Base-by-base conservation (phyloP, 1,140 invertebrate species). In the Bombus sibiricus region DNA sequence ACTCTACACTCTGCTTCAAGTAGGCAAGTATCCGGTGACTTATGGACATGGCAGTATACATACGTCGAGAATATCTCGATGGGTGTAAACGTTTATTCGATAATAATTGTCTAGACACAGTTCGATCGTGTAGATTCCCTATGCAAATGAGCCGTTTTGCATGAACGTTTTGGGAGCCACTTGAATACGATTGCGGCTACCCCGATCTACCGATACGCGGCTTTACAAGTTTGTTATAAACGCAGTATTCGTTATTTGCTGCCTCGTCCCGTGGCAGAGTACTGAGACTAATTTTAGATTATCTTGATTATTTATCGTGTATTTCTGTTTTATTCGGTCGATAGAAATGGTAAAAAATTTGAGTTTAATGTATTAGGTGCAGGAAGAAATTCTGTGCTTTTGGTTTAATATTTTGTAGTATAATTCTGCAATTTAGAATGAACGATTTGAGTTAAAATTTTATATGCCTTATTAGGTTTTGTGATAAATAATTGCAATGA, bases 141-240 rank as follows among this genome's bases (percentile, higher is more conserved):
- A 47, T 76, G 72, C 81, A 76, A 83, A 83, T 39, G 39, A 75
- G 9, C 32, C 72, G 18, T 76, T 74, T 75, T n/a, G 59, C 81
- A 66, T 66, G 72, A 66, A 43, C 57, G 41, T 75, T 75, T 53
- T 34, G 81, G 41, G 59, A 43, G 41, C 59, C 81, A 53, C 69
- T 83, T 66, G 68, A n/a, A 53, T 18, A 34, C 69, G 59, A 43
- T 43, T 32, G 37, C 28, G 68, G 43, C 3, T 3, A 10, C 28
- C 18, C 47, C 71, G 62, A 78, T 64, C 39, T 59, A 25, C 43
- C 47, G 79, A 72, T 82, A 64, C 41, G 34, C 25, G 41, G 25
- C 59, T 47, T 83, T 34, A 28, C 72, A 72, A 66, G 81, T 83
- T 83, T 53, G 72, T 83, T 75, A 76, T 53, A 62, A 83, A 66